Evolutionary conservation across 2,888 invertebrate species (phyloP).

Genomic region (Liodrosophila aerea): DNA sequence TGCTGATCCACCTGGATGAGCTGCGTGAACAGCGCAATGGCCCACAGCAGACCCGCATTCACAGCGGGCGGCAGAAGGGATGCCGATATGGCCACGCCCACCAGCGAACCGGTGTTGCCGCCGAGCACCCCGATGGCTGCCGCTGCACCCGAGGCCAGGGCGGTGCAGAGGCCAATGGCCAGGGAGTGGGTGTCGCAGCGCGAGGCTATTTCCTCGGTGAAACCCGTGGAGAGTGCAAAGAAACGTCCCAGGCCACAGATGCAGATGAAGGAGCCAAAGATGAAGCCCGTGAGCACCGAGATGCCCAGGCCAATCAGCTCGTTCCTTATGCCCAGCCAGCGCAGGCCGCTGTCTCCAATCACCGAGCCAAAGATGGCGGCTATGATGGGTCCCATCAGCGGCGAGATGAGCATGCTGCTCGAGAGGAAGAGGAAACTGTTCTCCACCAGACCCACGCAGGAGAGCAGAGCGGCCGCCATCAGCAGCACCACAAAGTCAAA

Average conservation of each 20-base stretch:
- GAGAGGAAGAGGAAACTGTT: slow-evolving; percentile 89
- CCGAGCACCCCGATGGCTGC: slow-evolving; percentile 89
- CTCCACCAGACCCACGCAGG: slow-evolving; percentile 89
- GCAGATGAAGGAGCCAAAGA: slow-evolving; percentile 84
- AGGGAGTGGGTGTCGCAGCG: slow-evolving; percentile 86
- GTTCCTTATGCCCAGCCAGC: slow-evolving; percentile 86
- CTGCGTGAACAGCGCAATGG: slow-evolving; percentile 84
- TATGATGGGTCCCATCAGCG: slow-evolving; percentile 90
- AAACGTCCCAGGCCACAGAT: slow-evolving; percentile 84
- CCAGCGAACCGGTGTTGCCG: slow-evolving; percentile 89
- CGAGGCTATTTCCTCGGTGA: slow-evolving; percentile 86
- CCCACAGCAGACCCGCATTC: slow-evolving; percentile 87
- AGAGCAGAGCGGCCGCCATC: slow-evolving; percentile 88
- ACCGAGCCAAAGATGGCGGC: slow-evolving; percentile 89
- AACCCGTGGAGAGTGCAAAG: slow-evolving; percentile 85
- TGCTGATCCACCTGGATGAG: slow-evolving; percentile 82
- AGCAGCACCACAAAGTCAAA: slow-evolving; percentile 89
- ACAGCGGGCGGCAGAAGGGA: slow-evolving; percentile 90
- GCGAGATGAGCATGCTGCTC: slow-evolving; percentile 91
- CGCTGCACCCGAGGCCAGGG: slow-evolving; percentile 89
- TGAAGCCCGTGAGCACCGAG: slow-evolving; percentile 86
- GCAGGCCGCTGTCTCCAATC: slow-evolving; percentile 85
- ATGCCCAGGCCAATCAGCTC: slow-evolving; percentile 87
- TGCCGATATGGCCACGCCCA: slow-evolving; percentile 91
- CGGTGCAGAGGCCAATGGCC: slow-evolving; percentile 88